Evolutionary conservation across 1,140 invertebrate genomes (phyloP).

Genomic region (Drosophila biarmipes): DNA sequence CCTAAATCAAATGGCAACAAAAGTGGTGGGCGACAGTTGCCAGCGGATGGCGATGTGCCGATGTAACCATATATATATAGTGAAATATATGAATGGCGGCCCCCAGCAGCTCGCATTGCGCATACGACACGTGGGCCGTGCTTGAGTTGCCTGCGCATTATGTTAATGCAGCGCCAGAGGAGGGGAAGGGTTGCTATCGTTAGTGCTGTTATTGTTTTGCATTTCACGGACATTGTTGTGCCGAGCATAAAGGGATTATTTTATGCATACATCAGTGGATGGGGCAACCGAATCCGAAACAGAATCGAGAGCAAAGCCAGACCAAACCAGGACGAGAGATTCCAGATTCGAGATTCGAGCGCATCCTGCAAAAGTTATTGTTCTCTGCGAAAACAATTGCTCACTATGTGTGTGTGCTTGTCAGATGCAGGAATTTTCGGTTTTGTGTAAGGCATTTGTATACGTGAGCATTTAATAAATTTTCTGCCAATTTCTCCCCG

Average conservation of each 20-base stretch:
- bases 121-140: slow-evolving; percentile 67
- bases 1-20: slow-evolving; percentile 60
- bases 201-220: slow-evolving; percentile 81
- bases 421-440: slow-evolving; percentile 77
- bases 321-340: slow-evolving; percentile 16
- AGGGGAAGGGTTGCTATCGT: slow-evolving; percentile 34
- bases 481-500: slow-evolving; percentile 74
- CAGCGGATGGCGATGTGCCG: slow-evolving; percentile 26
- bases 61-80: background rate
- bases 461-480: slow-evolving; percentile 83
- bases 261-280: slow-evolving; percentile 78
- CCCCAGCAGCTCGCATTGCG: slow-evolving; percentile 62
- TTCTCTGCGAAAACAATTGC: slow-evolving; percentile 79
- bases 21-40: slow-evolving; percentile 38
- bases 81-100: background rate
- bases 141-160: slow-evolving; percentile 80
- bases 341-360: slow-evolving; percentile 32
- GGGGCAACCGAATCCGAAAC: slow-evolving; percentile 30
- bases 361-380: slow-evolving; percentile 80
- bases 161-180: slow-evolving; percentile 66
- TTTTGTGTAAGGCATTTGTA: slow-evolving; percentile 81
- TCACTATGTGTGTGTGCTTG: slow-evolving; percentile 64
- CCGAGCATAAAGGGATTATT: slow-evolving; percentile 80
- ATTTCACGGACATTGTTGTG: slow-evolving; percentile 83
- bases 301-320: slow-evolving; percentile 21